These are phyloP conservation scores for Bursaphelenchus okinawaensis DNA, from an alignment of 2,888 invertebrate genomes.

Conservation along the genomic window DNA sequence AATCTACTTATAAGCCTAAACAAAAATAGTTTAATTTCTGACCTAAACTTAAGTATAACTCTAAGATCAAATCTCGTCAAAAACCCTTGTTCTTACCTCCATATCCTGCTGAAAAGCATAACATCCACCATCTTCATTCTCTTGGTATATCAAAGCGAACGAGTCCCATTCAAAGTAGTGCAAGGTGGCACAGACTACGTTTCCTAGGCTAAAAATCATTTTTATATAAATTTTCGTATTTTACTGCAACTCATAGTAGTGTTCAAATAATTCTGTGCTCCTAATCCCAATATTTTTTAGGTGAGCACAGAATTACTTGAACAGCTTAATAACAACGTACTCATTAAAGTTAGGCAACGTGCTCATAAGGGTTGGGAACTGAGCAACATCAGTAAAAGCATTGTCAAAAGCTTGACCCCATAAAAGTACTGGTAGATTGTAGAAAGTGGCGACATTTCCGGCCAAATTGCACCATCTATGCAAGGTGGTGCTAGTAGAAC, in stretches of 20 bases:
- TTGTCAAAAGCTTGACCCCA: conserved; percentile 32
- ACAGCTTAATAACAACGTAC: too few relatives aligned
- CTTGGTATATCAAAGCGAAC: conserved; percentile 27
- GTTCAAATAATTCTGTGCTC: too few relatives aligned
- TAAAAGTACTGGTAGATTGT: conserved; percentile 29
- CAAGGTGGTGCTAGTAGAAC: conserved; percentile 42
- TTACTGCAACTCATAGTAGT: background rate
- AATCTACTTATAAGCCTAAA: background rate
- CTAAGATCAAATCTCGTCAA: too few relatives aligned
- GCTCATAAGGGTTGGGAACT: conserved; percentile 26
- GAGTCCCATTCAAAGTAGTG: conserved; percentile 21
- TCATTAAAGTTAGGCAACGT: conserved; percentile 27
- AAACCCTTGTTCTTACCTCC: conserved; percentile 7
- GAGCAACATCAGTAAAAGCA: conserved; percentile 16
- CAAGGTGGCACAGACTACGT: conserved; percentile 18
- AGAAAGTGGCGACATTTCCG: conserved; percentile 29
- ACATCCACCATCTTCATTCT: conserved; percentile 24
- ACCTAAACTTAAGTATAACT: too few relatives aligned
- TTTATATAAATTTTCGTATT: conserved; percentile 5
- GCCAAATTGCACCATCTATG: conserved; percentile 29
- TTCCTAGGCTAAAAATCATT: conserved; percentile 9
- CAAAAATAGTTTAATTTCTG: too few relatives aligned
- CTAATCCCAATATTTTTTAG: too few relatives aligned
- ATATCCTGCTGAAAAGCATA: conserved; percentile 23
- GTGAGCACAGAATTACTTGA: too few relatives aligned